phyloP scores from a whole-genome alignment of 2,888 invertebrate genomes.

The Augochlorella aurata region DNA sequence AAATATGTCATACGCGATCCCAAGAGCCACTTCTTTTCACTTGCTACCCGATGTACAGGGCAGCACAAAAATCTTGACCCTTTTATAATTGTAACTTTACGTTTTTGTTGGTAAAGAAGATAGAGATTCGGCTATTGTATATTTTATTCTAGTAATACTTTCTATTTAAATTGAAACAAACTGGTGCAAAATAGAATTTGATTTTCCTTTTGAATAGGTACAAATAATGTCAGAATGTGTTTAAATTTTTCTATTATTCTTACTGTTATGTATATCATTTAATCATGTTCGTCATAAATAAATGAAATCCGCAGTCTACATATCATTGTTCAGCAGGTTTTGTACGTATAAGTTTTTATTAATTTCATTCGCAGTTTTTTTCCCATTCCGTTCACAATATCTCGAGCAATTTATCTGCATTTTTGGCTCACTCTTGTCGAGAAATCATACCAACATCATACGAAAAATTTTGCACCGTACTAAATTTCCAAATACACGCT shows the following conservation, averaged over 20 bases:
- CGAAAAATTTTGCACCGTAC: no score
- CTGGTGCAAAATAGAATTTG: not conserved
- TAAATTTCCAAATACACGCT: no score
- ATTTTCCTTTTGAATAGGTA: not conserved
- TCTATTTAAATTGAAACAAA: not conserved
- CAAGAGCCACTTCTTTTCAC: not conserved
- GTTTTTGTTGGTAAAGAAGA: not conserved
- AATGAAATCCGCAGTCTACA: not conserved
- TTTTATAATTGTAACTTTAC: not conserved
- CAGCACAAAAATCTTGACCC: not conserved
- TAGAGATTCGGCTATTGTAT: no score
- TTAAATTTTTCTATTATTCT: not conserved
- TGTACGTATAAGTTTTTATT: no score
- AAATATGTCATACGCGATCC: not conserved
- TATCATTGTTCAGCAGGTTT: not conserved
- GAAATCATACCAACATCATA: no score
- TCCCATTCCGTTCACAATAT: no score
- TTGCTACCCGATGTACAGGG: not conserved
- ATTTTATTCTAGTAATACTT: no score
- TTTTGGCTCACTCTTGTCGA: no score
- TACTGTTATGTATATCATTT: not conserved
- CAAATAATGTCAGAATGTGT: not conserved
- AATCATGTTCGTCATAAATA: not conserved
- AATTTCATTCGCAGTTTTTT: no score
- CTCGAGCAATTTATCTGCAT: no score